A percentile compares a stretch with the other conserved stretches of the same genome.
phyloP scores from a whole-genome alignment of 2,113 vertebrate species.

The Mobula birostris region DNA sequence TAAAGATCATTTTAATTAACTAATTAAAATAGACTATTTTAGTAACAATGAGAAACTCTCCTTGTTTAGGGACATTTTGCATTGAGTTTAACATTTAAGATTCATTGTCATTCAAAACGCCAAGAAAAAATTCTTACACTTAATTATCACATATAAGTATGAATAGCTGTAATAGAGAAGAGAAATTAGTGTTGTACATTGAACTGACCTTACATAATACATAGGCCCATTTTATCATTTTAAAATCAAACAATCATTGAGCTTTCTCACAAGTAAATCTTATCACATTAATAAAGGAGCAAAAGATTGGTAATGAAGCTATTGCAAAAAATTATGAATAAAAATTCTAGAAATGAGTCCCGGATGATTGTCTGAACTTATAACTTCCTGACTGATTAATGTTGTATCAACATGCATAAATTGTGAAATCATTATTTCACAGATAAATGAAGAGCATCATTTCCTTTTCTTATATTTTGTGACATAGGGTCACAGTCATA shows the following conservation, averaged over 20 bases:
- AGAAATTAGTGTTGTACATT: background rate
- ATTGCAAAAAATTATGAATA: background rate
- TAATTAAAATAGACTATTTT: background rate
- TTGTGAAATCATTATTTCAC: too few species aligned
- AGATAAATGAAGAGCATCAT: too few species aligned
- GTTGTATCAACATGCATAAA: background rate
- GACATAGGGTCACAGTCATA: background rate
- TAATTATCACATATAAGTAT: background rate
- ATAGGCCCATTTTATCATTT: background rate
- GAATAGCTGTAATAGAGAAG: background rate
- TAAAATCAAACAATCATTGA: background rate
- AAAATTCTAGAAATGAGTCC: background rate
- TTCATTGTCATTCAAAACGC: background rate
- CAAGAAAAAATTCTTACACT: background rate
- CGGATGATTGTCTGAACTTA: background rate
- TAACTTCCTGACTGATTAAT: background rate
- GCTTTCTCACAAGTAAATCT: background rate
- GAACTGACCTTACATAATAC: too few species aligned
- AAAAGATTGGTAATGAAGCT: background rate
- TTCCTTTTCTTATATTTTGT: too few species aligned
- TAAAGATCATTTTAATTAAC: background rate
- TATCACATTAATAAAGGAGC: background rate
- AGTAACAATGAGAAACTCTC: background rate
- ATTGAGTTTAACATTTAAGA: background rate
- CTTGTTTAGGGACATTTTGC: background rate